Conservation (phyloP, 2,797 vertebrate species). For the Euphonia xanthogaster region DNA sequence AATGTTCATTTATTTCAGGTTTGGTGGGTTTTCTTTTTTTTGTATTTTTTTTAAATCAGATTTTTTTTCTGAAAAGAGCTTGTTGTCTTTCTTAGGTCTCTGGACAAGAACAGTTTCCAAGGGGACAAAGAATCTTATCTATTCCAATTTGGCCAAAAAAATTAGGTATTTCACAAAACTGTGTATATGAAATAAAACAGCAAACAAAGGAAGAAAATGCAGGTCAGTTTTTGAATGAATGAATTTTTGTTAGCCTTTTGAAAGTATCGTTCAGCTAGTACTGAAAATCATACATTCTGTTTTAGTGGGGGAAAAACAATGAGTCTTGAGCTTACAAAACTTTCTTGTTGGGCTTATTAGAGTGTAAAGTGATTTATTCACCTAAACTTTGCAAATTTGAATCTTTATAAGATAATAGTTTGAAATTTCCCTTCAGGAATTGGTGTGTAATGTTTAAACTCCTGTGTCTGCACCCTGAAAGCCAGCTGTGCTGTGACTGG, state of each 20-base stretch:
- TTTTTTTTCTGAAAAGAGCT: neutral
- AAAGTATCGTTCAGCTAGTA: neutral
- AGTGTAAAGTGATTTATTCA: neutral
- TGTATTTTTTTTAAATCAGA: neutral
- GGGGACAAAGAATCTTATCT: slow-evolving; percentile 83
- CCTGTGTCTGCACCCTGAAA: neutral
- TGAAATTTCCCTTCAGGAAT: neutral
- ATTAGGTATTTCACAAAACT: slow-evolving; percentile 87
- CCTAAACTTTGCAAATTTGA: neutral
- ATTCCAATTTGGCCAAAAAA: slow-evolving; percentile 89
- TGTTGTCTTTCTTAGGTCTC: slow-evolving; percentile 82
- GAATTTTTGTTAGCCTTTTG: neutral
- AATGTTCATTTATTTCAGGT: rapidly evolving
- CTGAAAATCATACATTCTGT: neutral
- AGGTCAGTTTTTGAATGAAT: slow-evolving; percentile 67
- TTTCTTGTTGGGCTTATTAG: neutral
- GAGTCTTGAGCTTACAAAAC: neutral
- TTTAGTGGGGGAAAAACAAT: neutral
- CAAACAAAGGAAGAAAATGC: slow-evolving; percentile 58
- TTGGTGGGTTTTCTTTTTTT: neutral
- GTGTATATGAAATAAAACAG: slow-evolving; percentile 81
- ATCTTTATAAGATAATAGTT: neutral
- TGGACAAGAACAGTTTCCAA: slow-evolving; percentile 86
- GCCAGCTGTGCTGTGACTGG: neutral
- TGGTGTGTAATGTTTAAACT: neutral